These are phyloP conservation scores for Regulus satrapa DNA, from an alignment of 2,113 vertebrate species.

Conservation along the genomic window DNA sequence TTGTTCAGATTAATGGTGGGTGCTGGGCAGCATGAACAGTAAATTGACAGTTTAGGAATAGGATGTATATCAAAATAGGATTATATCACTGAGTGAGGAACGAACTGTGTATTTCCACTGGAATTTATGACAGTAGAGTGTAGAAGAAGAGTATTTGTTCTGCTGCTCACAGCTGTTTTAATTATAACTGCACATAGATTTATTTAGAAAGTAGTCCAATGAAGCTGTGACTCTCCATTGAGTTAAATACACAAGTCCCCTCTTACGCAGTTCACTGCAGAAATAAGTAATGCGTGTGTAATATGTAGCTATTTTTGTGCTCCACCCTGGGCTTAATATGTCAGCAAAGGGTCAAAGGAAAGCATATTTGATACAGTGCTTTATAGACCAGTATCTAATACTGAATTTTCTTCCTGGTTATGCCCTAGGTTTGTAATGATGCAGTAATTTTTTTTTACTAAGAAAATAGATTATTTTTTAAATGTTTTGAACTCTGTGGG, in stretches of 20 bases:
- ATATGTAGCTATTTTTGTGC: not conserved
- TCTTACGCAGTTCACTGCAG: not conserved
- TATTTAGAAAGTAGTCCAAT: not conserved
- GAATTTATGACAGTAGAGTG: not conserved
- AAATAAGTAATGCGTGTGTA: not conserved
- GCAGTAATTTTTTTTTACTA: not conserved
- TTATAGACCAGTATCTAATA: not conserved
- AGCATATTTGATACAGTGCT: not conserved
- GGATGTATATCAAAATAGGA: not conserved
- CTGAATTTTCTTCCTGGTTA: not conserved
- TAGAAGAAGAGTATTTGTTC: not conserved
- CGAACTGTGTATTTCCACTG: not conserved
- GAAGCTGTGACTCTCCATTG: not conserved
- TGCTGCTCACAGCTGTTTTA: not conserved
- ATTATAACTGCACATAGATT: not conserved
- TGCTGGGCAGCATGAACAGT: not conserved
- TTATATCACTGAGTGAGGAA: not conserved
- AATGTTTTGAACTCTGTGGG: not conserved
- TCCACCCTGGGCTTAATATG: not conserved
- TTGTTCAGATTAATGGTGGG: not conserved
- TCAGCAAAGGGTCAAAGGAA: not conserved
- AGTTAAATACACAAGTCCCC: not conserved
- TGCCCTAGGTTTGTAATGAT: not conserved
- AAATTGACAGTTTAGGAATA: not conserved
- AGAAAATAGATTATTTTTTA: not conserved